These are phyloP conservation scores for Eurytoma californica DNA, from an alignment of 2,888 invertebrate genomes.

Conservation along the genomic window DNA sequence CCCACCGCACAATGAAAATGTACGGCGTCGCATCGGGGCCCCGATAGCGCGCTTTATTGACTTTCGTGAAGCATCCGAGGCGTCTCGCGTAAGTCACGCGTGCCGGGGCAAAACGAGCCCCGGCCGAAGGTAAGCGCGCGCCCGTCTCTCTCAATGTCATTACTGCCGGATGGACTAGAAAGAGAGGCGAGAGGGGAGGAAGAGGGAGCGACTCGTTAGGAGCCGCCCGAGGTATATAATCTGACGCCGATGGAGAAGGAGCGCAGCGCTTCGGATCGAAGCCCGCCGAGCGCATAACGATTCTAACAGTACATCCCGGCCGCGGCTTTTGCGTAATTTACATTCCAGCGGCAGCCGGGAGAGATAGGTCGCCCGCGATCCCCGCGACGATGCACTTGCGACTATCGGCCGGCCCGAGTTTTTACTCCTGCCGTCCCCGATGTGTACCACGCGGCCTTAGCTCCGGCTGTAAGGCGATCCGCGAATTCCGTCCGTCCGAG, in stretches of 20 bases:
- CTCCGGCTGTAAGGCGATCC: no score
- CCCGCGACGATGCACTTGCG: not conserved
- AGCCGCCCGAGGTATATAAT: not conserved
- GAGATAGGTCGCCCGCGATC: not conserved
- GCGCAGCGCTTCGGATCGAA: slow-evolving; percentile 27
- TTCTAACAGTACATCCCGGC: slow-evolving; percentile 47
- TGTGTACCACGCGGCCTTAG: not conserved
- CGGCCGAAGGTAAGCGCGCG: not conserved
- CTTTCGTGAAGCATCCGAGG: not conserved
- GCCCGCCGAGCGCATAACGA: slow-evolving; percentile 44
- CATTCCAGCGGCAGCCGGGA: slow-evolving; percentile 43
- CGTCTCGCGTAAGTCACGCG: not conserved
- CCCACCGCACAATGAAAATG: no score
- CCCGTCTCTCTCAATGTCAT: not conserved
- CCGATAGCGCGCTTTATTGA: no score
- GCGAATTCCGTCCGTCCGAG: not conserved
- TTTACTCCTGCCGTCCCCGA: not conserved
- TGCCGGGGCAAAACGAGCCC: not conserved
- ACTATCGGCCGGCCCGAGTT: no score
- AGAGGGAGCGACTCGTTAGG: slow-evolving; percentile 1
- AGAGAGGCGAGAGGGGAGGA: not conserved
- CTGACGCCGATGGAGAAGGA: not conserved
- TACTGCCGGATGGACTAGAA: not conserved
- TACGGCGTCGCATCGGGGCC: no score
- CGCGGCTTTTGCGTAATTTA: slow-evolving; percentile 56